Evolutionary conservation across 2,113 vertebrate genomes (phyloP).

Genomic region (Proteles cristata): DNA sequence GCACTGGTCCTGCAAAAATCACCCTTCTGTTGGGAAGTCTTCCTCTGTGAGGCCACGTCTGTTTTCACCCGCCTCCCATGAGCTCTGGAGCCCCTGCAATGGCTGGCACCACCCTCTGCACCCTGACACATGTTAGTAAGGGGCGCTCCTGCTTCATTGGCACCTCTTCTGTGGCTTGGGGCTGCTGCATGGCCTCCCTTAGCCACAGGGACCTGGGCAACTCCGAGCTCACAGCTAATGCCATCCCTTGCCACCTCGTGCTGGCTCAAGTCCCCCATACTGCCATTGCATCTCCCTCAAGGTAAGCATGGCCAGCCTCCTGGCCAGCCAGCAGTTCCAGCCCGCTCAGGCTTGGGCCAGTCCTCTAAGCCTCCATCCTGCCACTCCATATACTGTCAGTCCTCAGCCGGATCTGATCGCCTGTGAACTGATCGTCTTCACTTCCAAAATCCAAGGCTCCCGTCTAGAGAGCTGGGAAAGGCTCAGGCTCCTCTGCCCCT

Average conservation of each 20-base stretch:
- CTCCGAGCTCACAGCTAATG: no score
- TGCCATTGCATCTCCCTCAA: neutral
- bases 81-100: neutral
- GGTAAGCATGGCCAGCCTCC: fast-evolving
- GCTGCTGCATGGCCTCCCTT: neutral
- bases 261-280: neutral
- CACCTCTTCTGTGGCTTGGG: neutral
- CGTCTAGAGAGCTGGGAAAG: neutral
- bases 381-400: fast-evolving
- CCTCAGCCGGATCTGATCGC: neutral
- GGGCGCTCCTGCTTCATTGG: neutral
- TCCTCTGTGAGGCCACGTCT: neutral
- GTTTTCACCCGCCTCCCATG: no score
- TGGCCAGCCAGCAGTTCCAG: fast-evolving
- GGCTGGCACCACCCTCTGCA: fast-evolving
- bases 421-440: neutral
- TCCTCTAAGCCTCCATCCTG: neutral
- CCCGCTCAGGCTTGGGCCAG: neutral
- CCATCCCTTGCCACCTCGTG: no score
- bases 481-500: neutral
- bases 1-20: neutral
- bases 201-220: neutral
- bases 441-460: neutral
- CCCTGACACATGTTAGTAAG: neutral
- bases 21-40: neutral